Conservation (phyloP, 2,797 vertebrate species). For the Lutjanus argentimaculatus region DNA sequence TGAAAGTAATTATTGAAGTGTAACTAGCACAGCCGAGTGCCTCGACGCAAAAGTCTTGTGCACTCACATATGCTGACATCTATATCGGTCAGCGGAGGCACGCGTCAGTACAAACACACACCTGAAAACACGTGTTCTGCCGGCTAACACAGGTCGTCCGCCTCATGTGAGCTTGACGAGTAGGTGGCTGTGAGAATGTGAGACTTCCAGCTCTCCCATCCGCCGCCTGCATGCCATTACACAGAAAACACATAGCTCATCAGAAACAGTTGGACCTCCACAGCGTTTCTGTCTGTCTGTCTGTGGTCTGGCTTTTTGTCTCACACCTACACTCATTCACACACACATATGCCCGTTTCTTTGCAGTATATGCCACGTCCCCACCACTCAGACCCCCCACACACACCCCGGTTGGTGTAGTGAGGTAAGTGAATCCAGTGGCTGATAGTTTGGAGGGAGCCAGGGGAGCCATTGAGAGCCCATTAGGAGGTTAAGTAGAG, state of each 20-base stretch:
- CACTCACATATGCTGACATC: constrained; percentile 60
- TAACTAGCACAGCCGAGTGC: constrained; percentile 64
- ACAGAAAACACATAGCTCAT: constrained; percentile 66
- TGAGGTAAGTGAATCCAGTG: constrained; percentile 85
- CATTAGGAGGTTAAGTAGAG: constrained; percentile 89
- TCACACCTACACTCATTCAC: constrained; percentile 59
- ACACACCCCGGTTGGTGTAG: constrained; percentile 63
- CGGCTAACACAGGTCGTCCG: not conserved
- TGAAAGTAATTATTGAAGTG: constrained; percentile 84
- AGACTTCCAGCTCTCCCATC: constrained; percentile 57
- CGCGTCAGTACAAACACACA: constrained; percentile 23
- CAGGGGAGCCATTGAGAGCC: constrained; percentile 87
- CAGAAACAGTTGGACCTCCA: constrained; percentile 73
- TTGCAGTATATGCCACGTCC: constrained; percentile 55
- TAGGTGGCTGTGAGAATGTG: constrained; percentile 57
- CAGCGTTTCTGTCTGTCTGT: constrained; percentile 54
- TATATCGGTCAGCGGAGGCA: constrained; percentile 50
- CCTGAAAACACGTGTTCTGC: constrained; percentile 50
- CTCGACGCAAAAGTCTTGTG: constrained; percentile 48
- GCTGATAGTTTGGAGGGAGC: constrained; percentile 83
- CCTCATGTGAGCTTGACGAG: constrained; percentile 17
- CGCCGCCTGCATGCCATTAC: constrained; percentile 45
- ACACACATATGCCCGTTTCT: constrained; percentile 37
- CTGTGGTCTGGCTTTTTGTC: constrained; percentile 61
- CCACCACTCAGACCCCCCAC: constrained; percentile 75